Evolutionary conservation across 2,888 invertebrate genomes (phyloP), one percentile per base, ranked within the genome.

Genomic region (Drosophila antonietae): DNA sequence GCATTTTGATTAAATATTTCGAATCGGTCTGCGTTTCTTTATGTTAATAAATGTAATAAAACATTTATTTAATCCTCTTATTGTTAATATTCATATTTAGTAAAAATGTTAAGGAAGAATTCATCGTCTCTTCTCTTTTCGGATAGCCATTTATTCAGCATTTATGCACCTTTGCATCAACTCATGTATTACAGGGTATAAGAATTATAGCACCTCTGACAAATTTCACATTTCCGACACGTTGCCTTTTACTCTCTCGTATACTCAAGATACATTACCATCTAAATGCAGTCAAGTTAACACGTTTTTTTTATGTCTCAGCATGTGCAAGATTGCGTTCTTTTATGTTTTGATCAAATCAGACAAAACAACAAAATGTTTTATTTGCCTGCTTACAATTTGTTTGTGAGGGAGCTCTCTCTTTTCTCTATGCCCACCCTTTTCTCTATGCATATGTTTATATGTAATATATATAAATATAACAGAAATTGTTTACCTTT

Each of bases 201-300:
- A 41, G 65, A 60, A 66, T 56, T 55, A 59, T 63, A 53, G 23
- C 58, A 58, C 23, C 70, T 69, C 57, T 20, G 60, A 61, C 68
- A 73, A 69, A 65, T 73, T 68, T 58, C 23, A 14, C 44, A 57
- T 35, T 44, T 35, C 15, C 35, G 44, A 35, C 35, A 41, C 33
- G 31, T 37, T 58, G 23, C 6, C 49, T 58, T 62, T 47, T 44
- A 57, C 63, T 74, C 63, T 74, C 73, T 60, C 18, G 56, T 57
- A 49, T 53, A 49, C 75, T 66, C 53, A 41, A 67, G 59, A 60
- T 60, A 65, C 46, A 46, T 63, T 59, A 59, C 37, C 46, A 62
- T 49, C 53, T 46, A 64, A 58, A 69, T 61, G 68, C 68, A 68
- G 33, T 57, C 46, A 44, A 56, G 35, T 31, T 52, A 53, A 14